Percentiles rank a stretch among this genome's conserved stretches.
Conservation (phyloP, 1,140 invertebrate genomes). For the Orius insidiosus region DNA sequence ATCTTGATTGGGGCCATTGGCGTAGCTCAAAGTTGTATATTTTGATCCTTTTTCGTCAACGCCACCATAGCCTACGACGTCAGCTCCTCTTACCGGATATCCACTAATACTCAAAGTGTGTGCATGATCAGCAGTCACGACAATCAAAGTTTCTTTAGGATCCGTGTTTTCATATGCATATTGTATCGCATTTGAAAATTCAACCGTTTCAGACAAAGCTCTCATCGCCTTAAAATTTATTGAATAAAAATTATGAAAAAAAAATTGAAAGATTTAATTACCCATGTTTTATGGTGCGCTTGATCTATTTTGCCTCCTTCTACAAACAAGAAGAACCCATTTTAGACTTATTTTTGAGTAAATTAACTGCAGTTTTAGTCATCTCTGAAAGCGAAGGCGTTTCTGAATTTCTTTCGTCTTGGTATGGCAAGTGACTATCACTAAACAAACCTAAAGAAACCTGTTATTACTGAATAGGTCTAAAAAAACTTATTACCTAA, state of each 20-base stretch:
- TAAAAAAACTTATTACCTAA: too few species aligned
- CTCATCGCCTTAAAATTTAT: conserved; percentile 30
- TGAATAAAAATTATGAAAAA: background rate
- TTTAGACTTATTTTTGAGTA: conserved; percentile 47
- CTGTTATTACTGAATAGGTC: too few species aligned
- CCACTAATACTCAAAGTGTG: conserved; percentile 45
- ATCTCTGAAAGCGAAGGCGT: conserved; percentile 53
- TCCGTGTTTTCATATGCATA: conserved; percentile 36
- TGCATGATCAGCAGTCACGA: conserved; percentile 48
- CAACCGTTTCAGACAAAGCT: conserved; percentile 49
- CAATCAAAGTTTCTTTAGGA: conserved; percentile 37
- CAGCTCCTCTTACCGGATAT: conserved; percentile 48
- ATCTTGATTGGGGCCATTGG: conserved; percentile 50
- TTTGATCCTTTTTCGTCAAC: conserved; percentile 41
- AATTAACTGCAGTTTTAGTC: conserved; percentile 58
- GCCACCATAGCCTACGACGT: conserved; percentile 36
- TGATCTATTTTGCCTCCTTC: conserved; percentile 59
- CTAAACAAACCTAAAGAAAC: conserved; percentile 19
- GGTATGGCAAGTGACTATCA: conserved; percentile 20
- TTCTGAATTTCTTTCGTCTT: conserved; percentile 28
- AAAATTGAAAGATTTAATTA: too few species aligned
- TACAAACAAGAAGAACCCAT: conserved; percentile 52
- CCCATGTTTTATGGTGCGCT: conserved; percentile 43
- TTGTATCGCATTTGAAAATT: conserved; percentile 45
- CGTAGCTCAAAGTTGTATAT: conserved; percentile 47